Evolutionary conservation across 1,140 invertebrate species (phyloP).

Genomic region (Procambarus virginalis): DNA sequence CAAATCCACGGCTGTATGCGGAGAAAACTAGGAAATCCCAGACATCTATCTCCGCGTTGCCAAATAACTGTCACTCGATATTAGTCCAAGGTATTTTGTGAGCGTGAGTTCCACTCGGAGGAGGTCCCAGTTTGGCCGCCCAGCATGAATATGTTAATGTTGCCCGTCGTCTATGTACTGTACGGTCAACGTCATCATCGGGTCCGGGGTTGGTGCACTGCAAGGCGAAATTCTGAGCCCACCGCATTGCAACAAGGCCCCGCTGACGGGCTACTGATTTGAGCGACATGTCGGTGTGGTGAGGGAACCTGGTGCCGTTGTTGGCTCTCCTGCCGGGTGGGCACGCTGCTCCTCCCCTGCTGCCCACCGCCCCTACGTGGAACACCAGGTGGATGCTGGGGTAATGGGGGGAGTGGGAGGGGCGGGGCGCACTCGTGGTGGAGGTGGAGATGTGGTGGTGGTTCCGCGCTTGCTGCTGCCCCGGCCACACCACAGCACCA

Average conservation of each 20-base stretch:
- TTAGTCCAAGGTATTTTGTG: constrained; percentile 11
- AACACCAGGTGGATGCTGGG: constrained; percentile 1
- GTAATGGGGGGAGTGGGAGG: constrained; percentile 17
- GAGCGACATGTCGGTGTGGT: constrained; percentile 44
- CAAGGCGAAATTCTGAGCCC: constrained; percentile 29
- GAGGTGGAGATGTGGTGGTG: constrained; percentile 28
- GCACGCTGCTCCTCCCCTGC: background rate
- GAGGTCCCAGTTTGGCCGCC: background rate
- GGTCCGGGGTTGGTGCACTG: background rate
- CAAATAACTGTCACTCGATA: constrained; percentile 47
- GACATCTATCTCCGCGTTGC: constrained; percentile 32
- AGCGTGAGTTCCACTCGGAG: background rate
- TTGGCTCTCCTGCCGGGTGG: background rate
- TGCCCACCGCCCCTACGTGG: constrained; percentile 5
- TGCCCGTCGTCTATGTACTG: constrained; percentile 1
- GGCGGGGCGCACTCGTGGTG: constrained; percentile 44
- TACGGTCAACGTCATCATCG: background rate
- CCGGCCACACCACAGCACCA: constrained; percentile 35
- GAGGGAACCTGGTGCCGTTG: background rate
- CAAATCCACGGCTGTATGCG: constrained; percentile 20
- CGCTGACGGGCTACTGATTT: constrained; percentile 48
- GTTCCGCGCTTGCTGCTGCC: constrained; percentile 8
- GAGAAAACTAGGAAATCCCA: constrained; percentile 58
- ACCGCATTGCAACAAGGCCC: constrained; percentile 30
- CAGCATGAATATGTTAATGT: background rate